Evolutionary conservation across 2,797 vertebrate species (phyloP).

Genomic region (Sebastes oblongus): DNA sequence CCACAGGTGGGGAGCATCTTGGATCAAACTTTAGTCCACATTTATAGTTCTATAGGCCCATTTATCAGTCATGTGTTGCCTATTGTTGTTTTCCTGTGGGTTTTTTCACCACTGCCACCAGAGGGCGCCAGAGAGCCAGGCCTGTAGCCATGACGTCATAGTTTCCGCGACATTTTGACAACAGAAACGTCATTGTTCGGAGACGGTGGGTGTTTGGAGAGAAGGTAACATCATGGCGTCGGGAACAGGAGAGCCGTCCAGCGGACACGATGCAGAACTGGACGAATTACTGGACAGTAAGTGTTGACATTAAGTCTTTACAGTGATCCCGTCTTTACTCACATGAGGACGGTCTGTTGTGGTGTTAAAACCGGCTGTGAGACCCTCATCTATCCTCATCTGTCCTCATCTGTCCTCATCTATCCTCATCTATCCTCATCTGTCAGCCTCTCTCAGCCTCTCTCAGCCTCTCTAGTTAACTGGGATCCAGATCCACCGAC

Average conservation of each 20-base stretch:
- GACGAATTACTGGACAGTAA: slow-evolving; percentile 87
- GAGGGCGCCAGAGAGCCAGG: neutral
- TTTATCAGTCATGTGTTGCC: fast-evolving
- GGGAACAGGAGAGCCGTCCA: slow-evolving; percentile 49
- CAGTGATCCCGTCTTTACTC: neutral
- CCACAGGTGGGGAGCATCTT: too few relatives aligned
- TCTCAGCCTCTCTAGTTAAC: neutral
- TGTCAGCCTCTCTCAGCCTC: fast-evolving
- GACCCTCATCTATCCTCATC: too few relatives aligned
- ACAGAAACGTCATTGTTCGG: slow-evolving; percentile 28
- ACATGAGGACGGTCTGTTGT: fast-evolving
- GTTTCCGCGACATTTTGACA: slow-evolving; percentile 15
- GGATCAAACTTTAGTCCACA: too few relatives aligned
- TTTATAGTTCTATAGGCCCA: too few relatives aligned
- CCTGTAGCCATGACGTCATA: neutral
- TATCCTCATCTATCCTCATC: fast-evolving
- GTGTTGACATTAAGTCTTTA: slow-evolving; percentile 23
- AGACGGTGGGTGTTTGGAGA: slow-evolving; percentile 4
- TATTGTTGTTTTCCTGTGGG: neutral
- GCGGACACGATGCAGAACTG: slow-evolving; percentile 78
- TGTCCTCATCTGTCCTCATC: fast-evolving
- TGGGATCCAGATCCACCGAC: neutral
- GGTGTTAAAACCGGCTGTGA: neutral
- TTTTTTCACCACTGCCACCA: neutral
- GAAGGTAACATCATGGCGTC: slow-evolving; percentile 80